Evolutionary conservation across 2,888 invertebrate genomes (phyloP), one percentile per base, ranked within the genome.

Genomic region (Clitarchus hookeri): DNA sequence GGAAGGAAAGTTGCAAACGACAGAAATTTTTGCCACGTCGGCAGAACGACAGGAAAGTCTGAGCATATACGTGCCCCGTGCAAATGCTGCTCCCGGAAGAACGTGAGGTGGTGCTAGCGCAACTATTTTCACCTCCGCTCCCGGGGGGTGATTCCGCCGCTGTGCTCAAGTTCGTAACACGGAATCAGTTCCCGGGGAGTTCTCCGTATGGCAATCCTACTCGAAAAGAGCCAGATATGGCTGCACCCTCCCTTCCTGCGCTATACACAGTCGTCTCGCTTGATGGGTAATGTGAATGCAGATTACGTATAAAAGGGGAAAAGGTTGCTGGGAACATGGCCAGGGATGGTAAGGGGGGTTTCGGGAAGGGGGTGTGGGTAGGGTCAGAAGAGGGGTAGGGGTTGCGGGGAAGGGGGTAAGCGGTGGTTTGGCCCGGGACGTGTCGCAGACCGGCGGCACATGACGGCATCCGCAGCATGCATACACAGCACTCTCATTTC

Each of bases 401-500:
- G 6, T 6, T 12, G 65, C 11, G 65, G 23, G 6, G 16, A 65
- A 23, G 65, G 8, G 19, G 11, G 19, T 16, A n/a, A 65, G 65
- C 11, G 65, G 65, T 23, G 65, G 65, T 65, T 65, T 8, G 65
- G 65, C 3, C 65, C 65, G n/a, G 65, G 65, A 65, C 65, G 65
- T 65, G 65, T 65, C 65, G n/a, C 65, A 65, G 65, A 19, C 65
- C 65, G 65, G 65, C 65, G 65, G 65, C 65, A 65, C 65, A 65
- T 65, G 65, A 65, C 65, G 65, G 65, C 23, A 9, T n/a, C 65
- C 65, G 65, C 65, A 23, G 65, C 19, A 65, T n/a, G 65, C 65
- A 65, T 65, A 65, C 65, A 65, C 65, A 65, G 65, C 65, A 65
- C 65, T 65, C 65, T 65, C 65, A 65, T 65, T 65, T 65, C 65